Base-by-base conservation (phyloP, 2,888 invertebrate genomes). In the Epinotia demarniana region DNA sequence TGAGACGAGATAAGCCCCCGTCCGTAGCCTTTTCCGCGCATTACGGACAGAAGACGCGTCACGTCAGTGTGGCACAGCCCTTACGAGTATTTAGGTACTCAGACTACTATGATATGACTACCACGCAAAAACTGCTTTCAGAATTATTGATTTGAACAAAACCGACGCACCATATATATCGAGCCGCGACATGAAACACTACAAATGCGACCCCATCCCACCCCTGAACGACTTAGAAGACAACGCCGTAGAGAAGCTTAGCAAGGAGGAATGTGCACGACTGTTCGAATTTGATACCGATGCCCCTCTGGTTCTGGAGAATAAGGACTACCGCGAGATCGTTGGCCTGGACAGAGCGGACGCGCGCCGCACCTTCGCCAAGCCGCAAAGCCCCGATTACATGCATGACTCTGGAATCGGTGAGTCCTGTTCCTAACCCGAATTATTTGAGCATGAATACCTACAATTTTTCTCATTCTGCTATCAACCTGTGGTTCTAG, bases 261-360 rank as follows among this genome's bases (percentile, higher is more conserved):
- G 88, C 82, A 91, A 92, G 80, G 94, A 93, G 62, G 94, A 94
- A 78, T 94, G 94, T 85, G 90, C 94, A 63, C 86, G 93, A 66
- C 86, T 94, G 57, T 94, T 95, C 83, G 95, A 95, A 84, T 95
- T 95, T 83, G 95, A 95, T 80, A 95, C 95, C 82, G 94, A 94
- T 81, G 93, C 94, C 3, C 94, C 94, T 0, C 87, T 93, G 43
- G 94, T 95, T 60, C 89, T 92, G 88, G 94, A 93, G 80, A 92
- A 92, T 73, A 92, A 92, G 82, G 94, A 94, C 77, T 94, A 92
- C 73, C 86, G 92, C 72, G 92, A 93, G 83, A 92, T 94, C 77
- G 90, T 94, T 57, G 92, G 92, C 62, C 89, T 92, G 79, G 94
- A 94, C 82, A 92, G 92, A 89, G 91, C 92, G 16, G 92, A 92